Base-by-base conservation (phyloP, 2,797 vertebrate genomes). In the Podarcis lilfordi region DNA sequence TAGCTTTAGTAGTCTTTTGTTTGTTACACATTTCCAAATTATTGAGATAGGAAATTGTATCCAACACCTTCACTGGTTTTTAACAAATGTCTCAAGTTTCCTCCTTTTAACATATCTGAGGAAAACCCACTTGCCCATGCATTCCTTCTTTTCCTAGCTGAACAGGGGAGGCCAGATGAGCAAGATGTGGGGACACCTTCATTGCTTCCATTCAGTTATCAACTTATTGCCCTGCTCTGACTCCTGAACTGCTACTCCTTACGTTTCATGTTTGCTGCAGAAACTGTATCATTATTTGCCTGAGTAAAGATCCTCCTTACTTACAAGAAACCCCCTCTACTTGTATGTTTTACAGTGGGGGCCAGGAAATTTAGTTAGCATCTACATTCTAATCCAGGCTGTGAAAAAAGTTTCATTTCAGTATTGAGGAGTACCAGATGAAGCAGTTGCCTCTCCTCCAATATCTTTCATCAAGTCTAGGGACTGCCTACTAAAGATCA, bases 61-160 rank as follows among this genome's bases (percentile, higher is more conserved):
- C 40, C 10, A 83, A 91, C 72, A 13, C 79, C 64, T 91, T 23
- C 6, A 11, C 37, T 0, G 15, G 76, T 0, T 0, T 32, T 88
- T 61, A 78, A 91, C 80, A 89, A 93, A n/a, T 82, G 84, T 71
- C 11, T 89, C 84, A 59, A 6, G 8, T 32, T 89, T 87, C 82
- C 86, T 37, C 9, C 77, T 77, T 78, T 10, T 2, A 50, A 66
- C 23, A 69, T 8, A 71, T 55, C 84, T 82, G 71, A 25, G 80
- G 69, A 92, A 93, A 89, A 89, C 90, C 91, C 85, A 93, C 80
- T 80, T 83, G 86, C 69, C 85, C 85, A 85, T 61, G 32, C 85
- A 69, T 89, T 90, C 83, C 80, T 68, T 88, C 88, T 43, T 77
- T 92, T 69, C 8, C 55, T 50, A 50, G 25, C 13, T 85, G 27